Percentiles rank a stretch among this genome's conserved stretches.
These are phyloP conservation scores for Meiosimyza platycephala DNA, from an alignment of 2,888 invertebrate genomes.

Conservation along the genomic window DNA sequence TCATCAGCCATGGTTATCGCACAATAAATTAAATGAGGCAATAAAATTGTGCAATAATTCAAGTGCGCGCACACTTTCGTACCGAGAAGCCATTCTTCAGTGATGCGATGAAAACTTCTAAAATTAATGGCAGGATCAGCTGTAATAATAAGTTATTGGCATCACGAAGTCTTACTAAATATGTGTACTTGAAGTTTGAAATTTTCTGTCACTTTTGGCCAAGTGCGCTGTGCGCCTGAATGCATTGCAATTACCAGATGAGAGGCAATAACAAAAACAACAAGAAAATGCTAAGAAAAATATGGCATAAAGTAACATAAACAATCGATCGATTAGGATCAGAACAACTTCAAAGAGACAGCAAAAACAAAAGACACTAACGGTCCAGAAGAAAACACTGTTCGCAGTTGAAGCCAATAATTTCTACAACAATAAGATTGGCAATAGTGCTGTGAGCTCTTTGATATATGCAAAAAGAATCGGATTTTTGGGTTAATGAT, in stretches of 20 bases:
- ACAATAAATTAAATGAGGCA: background rate
- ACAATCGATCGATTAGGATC: conserved; percentile 33
- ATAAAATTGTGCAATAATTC: conserved; percentile 25
- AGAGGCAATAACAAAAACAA: background rate
- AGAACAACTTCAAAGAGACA: conserved; percentile 25
- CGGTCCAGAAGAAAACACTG: background rate
- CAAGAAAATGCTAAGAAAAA: background rate
- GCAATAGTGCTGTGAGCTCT: no score
- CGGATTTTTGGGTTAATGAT: no score
- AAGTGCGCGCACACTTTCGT: conserved; percentile 3
- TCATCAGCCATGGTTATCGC: no score
- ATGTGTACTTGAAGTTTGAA: background rate
- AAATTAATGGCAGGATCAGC: conserved; percentile 16
- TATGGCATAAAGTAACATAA: conserved; percentile 15
- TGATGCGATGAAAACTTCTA: background rate
- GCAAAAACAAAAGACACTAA: background rate
- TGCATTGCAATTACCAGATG: background rate
- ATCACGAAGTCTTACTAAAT: conserved; percentile 26
- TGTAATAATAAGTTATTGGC: conserved; percentile 31
- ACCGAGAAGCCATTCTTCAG: background rate
- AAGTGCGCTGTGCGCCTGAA: background rate
- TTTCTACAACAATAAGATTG: no score
- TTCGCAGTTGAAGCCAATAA: background rate
- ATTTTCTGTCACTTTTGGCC: background rate
- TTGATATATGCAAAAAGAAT: no score